Evolutionary conservation across 2,113 vertebrate genomes (phyloP), one percentile per base, ranked within the genome.

Genomic region (Gadus chalcogrammus): DNA sequence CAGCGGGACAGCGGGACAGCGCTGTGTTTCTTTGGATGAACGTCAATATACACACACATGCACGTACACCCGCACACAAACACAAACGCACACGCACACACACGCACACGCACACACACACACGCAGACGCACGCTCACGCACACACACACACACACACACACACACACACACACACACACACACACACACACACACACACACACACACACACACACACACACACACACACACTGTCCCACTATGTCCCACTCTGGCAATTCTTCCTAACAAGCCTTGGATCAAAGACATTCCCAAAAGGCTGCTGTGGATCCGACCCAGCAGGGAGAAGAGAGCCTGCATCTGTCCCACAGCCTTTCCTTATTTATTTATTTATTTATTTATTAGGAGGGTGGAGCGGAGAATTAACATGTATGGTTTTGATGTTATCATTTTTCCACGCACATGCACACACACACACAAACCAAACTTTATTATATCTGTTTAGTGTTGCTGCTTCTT

Each of bases 281-380:
- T 78, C 76, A 82, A 79, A 82, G 73, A 55, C 76, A 82, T 76
- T 82, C 70, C 61, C 65, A 5, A 48, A 48, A 27, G 60, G 65
- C 70, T 65, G 67, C 65, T 71, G 64, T 73, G 65, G 76, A 76
- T 70, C 24, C 60, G 58, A 22, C 48, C 42, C 27, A 20, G 67
- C 18, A 6, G 42, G 55, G 58, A 18, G 68, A 24, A 72, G 20
- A 12, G 35, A 67, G 64, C 76, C 24, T 58, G 76, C 67, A 72
- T 82, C 70, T 76, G 71, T 62, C 68, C 15, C 62, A 35, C 76
- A 82, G 68, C 63, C 42, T 15, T 56, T 22, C 60, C 55, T 58
- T 75, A 42, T 48, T 48, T 13, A 48, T 35, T 35, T 5, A 35
- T 35, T 78, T 72, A 75, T 35, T 35, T 5, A 35, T 35, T 78